Evolutionary conservation across 2,888 invertebrate genomes (phyloP), one percentile per base, ranked within the genome.

Genomic region (Torymus auratus): DNA sequence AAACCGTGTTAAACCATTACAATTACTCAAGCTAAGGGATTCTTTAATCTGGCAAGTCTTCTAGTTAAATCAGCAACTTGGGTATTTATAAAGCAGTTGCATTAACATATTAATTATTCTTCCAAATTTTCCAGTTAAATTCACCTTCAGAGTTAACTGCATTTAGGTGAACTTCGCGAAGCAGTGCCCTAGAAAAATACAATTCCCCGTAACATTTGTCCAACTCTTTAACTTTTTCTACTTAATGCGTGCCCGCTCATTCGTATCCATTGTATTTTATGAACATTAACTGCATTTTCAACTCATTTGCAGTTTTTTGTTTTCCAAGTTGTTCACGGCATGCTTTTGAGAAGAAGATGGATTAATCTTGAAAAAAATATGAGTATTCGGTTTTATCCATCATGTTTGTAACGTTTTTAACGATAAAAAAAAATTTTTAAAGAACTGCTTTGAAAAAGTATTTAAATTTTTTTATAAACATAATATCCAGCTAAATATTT

Each of bases 81-180:
- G 23, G 20, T 74, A 70, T 74, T 79, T 79, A 58, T 64, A 69
- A 79, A 74, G 50, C 17, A n/a, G 58, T 64, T 52, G 64, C 10
- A 79, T 79, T 73, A 73, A 61, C 73, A 79, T 79, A 62, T 58
- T 74, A 64, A 69, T 64, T 74, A 74, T 68, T 17, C 68, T n/a
- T 28, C 23, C 52, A 56, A 74, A 73, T 64, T 64, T 17, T 17
- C 41, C 2, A 62, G 79, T 74, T n/a, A 55, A 64, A 74, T 58
- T 55, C 52, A 62, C 58, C 62, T 69, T 79, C 50, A 79, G 56
- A 73, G 69, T 74, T 79, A 58, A 74, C 58, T 74, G 62, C 28
- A 70, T 79, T 73, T 69, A 55, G 41, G 13, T 50, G 11, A 64
- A 79, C 74, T 74, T 79, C 50, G 28, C 71, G 14, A 69, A 74